These are phyloP conservation scores for Proisotoma minuta DNA, from an alignment of 2,888 invertebrate genomes.

Conservation along the genomic window DNA sequence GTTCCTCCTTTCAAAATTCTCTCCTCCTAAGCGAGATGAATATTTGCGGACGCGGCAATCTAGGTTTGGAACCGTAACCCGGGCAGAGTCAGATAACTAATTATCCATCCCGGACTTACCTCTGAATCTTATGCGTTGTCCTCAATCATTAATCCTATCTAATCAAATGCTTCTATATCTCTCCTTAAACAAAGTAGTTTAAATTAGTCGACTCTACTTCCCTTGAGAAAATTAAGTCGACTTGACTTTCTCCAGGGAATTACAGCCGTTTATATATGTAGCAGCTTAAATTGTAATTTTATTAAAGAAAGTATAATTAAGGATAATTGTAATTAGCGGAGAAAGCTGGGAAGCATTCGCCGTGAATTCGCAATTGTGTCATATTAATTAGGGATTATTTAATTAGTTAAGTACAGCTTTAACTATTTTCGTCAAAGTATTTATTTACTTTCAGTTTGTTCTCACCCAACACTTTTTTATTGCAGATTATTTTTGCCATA, in stretches of 20 bases:
- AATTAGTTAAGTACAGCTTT: too few relatives aligned
- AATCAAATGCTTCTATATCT: background rate
- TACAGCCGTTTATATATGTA: too few relatives aligned
- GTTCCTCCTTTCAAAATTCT: slow-evolving; percentile 21
- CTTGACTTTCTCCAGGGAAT: too few relatives aligned
- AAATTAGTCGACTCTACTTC: background rate
- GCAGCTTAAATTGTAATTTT: too few relatives aligned
- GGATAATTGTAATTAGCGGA: too few relatives aligned
- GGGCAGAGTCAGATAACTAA: background rate
- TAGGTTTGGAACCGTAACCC: slow-evolving; percentile 17
- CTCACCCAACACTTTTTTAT: too few relatives aligned
- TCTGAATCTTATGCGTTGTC: slow-evolving; percentile 9
- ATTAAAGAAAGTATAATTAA: too few relatives aligned
- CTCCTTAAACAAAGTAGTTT: background rate
- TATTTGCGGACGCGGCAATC: slow-evolving; percentile 40
- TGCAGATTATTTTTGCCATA: too few relatives aligned
- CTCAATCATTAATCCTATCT: slow-evolving; percentile 8
- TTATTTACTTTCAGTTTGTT: too few relatives aligned
- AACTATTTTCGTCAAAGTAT: too few relatives aligned
- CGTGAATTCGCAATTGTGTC: background rate
- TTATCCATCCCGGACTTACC: background rate
- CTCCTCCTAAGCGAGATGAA: slow-evolving; percentile 32
- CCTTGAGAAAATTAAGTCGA: too few relatives aligned
- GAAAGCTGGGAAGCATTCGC: background rate
- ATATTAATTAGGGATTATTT: too few relatives aligned